A percentile compares a stretch with the other conserved stretches of the same genome.
Evolutionary conservation across 35 echinoderm and acorn worm species (phyloP).

Genomic region (Apostichopus californicus): DNA sequence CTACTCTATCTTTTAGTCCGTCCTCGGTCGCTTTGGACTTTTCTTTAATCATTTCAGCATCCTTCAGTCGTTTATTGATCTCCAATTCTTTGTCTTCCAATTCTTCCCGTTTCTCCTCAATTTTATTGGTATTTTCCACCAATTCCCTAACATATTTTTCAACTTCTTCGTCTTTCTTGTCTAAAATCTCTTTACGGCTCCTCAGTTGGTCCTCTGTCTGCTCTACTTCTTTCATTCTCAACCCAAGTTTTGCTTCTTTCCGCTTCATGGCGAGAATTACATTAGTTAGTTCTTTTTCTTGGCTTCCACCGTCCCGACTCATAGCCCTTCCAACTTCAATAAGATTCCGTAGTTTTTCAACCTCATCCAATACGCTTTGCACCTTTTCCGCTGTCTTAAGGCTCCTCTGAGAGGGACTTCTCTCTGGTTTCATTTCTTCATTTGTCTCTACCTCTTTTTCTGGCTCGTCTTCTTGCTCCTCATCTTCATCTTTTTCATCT

Average conservation of each 20-base stretch:
- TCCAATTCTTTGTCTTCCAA: conserved; percentile 19
- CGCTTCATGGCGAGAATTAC: conserved; percentile 36
- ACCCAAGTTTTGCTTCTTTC: conserved; percentile 26
- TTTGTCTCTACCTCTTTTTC: neutral
- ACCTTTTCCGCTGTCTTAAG: conserved; percentile 49
- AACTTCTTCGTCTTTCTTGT: conserved; percentile 29
- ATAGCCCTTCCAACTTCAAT: conserved; percentile 24
- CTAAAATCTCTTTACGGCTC: conserved; percentile 21
- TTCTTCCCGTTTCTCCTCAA: neutral
- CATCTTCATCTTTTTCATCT: conserved; percentile 25
- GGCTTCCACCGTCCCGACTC: neutral
- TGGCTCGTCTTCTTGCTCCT: neutral
- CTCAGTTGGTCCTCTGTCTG: conserved; percentile 16
- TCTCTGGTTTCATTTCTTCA: neutral
- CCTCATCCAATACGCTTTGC: conserved; percentile 16
- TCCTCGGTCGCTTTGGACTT: conserved; percentile 1
- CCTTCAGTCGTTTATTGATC: conserved; percentile 17
- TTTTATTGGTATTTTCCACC: conserved; percentile 40
- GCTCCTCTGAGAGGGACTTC: conserved; percentile 22
- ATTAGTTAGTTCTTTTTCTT: conserved; percentile 38
- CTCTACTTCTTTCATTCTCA: conserved; percentile 7
- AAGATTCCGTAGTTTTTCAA: conserved; percentile 34
- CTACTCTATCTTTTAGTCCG: neutral
- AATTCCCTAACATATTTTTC: conserved; percentile 44
- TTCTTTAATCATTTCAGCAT: conserved; percentile 1